phyloP scores from a whole-genome alignment of 2,888 invertebrate species.

The Agrochola litura region DNA sequence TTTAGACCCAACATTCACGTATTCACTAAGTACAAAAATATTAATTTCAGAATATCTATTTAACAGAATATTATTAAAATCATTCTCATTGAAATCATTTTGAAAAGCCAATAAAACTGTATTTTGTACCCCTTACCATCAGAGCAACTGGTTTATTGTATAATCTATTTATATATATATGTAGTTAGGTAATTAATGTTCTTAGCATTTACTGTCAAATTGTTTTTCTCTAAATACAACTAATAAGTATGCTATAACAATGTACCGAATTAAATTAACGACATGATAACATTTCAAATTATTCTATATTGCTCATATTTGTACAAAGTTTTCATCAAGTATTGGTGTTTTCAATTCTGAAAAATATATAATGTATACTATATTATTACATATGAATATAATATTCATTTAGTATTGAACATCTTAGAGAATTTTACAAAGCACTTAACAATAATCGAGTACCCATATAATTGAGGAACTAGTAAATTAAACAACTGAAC shows the following conservation, averaged over 20 bases:
- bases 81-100: constrained; percentile 78
- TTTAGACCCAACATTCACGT: constrained; percentile 73
- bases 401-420: constrained; percentile 76
- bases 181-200: constrained; percentile 66
- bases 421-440: constrained; percentile 80
- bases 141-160: constrained; percentile 86
- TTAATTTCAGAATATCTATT: constrained; percentile 86
- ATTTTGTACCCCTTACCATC: constrained; percentile 88
- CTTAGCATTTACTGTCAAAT: constrained; percentile 78
- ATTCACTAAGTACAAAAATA: constrained; percentile 90
- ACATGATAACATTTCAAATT: constrained; percentile 81
- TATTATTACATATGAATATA: constrained; percentile 82
- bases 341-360: constrained; percentile 89
- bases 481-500: constrained; percentile 79
- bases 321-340: constrained; percentile 89
- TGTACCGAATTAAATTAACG: constrained; percentile 85
- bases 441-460: constrained; percentile 78
- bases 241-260: constrained; percentile 85
- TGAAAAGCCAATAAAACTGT: constrained; percentile 84
- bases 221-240: constrained; percentile 80
- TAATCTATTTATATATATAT: constrained; percentile 68
- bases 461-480: constrained; percentile 84
- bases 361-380: constrained; percentile 85
- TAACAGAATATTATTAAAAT: constrained; percentile 70
- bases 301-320: constrained; percentile 90